Percentiles rank a stretch among this genome's conserved stretches.
phyloP scores from a whole-genome alignment of 2,797 vertebrate genomes.

The Eulemur albifrons region DNA sequence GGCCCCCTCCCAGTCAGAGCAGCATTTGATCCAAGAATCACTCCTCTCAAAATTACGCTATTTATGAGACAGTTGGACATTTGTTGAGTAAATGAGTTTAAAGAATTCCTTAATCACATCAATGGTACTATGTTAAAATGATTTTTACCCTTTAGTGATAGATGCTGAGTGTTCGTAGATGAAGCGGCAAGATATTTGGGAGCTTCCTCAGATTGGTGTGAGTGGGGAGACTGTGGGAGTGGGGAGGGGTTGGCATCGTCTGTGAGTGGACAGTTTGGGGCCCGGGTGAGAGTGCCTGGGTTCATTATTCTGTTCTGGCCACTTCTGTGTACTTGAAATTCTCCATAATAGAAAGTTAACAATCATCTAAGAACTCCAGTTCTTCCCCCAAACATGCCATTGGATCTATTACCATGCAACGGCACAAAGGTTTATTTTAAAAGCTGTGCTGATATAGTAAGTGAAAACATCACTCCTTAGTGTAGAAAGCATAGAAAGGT shows the following conservation, averaged over 20 bases:
- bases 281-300: background rate
- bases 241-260: background rate
- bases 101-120: background rate
- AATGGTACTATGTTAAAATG: background rate
- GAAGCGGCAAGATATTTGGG: background rate
- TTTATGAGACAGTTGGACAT: background rate
- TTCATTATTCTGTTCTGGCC: background rate
- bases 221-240: too few species aligned
- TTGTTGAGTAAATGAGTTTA: background rate
- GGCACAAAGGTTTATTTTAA: background rate
- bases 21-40: background rate
- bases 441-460: background rate
- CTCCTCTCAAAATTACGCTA: background rate
- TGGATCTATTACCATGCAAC: background rate
- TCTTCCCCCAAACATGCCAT: fast-evolving
- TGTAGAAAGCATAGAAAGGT: fast-evolving
- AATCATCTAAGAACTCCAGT: background rate
- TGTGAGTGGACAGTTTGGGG: background rate
- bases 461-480: background rate
- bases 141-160: background rate
- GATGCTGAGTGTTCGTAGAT: background rate
- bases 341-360: background rate
- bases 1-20: background rate
- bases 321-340: background rate
- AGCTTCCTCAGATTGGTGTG: background rate